Base-by-base conservation (phyloP, 2,888 invertebrate species). In the Ectobius pallidus region DNA sequence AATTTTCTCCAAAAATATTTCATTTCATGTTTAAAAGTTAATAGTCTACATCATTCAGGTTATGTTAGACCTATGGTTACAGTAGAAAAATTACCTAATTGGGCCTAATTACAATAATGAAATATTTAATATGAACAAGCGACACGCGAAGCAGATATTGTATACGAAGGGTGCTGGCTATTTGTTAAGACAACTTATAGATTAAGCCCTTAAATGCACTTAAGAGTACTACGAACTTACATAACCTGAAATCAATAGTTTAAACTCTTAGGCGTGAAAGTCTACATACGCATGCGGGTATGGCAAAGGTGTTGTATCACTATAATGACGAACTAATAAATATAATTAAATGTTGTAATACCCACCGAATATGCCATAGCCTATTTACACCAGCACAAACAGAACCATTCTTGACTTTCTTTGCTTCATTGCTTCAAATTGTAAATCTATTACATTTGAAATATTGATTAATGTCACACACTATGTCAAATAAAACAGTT, bases 351-450 rank as follows among this genome's bases (percentile, higher is more conserved):
- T 49, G 16, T n/a, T 18, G 2, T 2, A 34, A 7, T 34, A 74
- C 62, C 27, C 27, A 74, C 74, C 74, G 74, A 74, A 71, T 74
- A 74, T 72, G 74, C 74, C 74, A 74, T 74, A 74, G 74, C 74
- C 74, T 69, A 72, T 71, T 74, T 49, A 74, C 63, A 72, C 69
- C 44, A 69, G 34, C 69, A 63, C 34, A 11, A 63, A 70, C 52
- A 52, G n/a, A 49, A 44, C 20, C 71, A 75, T 73, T 68, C 42
- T 55, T 58, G 46, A 69, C 27, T 32, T 68, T 58, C 69, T 65
- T 58, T 25, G 55, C 58, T 69, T 58, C 58, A 39, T 58, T 39
- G 30, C 44, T 34, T 63, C 25, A 22, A 3, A 18, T 18, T 0
- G 25, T 52, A 22, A 14, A 39, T 9, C 20, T 25, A 25, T 14